Evolutionary conservation across 2,797 vertebrate species (phyloP).

Genomic region (Caiman crocodilus): DNA sequence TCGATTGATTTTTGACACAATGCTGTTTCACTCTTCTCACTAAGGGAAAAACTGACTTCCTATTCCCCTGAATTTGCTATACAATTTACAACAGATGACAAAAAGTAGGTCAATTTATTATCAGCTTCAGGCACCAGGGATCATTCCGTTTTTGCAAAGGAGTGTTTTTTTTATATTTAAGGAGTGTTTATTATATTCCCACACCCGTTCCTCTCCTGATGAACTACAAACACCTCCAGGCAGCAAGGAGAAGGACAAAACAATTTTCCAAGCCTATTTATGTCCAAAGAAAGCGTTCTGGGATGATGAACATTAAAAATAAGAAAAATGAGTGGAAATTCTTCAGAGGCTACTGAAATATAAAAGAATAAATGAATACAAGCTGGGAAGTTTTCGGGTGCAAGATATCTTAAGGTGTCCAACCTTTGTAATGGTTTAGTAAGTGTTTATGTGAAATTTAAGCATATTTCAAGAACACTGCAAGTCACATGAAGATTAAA

Average conservation of each 20-base stretch:
- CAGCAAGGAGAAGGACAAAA: not conserved
- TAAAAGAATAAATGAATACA: not conserved
- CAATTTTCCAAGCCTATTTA: not conserved
- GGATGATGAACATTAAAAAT: not conserved
- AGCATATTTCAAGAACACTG: not conserved
- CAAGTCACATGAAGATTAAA: not conserved
- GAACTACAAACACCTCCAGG: not conserved
- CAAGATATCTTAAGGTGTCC: no score
- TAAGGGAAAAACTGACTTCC: not conserved
- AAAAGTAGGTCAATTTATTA: not conserved
- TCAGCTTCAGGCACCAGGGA: not conserved
- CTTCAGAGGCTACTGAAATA: not conserved
- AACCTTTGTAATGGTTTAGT: no score
- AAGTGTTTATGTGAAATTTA: not conserved
- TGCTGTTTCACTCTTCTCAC: not conserved
- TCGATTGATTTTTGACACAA: not conserved
- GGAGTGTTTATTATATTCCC: not conserved
- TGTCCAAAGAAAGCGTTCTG: not conserved
- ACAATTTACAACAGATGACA: not conserved
- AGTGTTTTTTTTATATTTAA: not conserved
- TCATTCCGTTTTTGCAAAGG: not conserved
- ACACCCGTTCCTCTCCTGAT: fast-evolving
- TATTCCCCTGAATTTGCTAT: not conserved
- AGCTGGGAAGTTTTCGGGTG: no score
- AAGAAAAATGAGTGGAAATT: not conserved